Evolutionary conservation across 2,113 vertebrate species (phyloP).

Genomic region (Otocyon megalotis): DNA sequence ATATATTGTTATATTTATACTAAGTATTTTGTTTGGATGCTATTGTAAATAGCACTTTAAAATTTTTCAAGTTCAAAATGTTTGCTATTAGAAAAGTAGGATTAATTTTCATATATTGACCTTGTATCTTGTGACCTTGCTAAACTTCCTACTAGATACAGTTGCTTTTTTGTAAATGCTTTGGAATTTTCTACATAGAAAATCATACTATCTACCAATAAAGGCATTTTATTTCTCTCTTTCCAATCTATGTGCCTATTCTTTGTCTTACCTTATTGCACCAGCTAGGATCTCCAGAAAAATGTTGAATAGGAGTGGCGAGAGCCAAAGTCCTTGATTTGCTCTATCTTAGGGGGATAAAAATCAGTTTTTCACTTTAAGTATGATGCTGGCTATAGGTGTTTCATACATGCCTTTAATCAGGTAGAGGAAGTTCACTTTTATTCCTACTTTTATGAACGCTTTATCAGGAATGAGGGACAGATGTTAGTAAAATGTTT

Average conservation of each 20-base stretch:
- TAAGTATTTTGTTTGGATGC: background rate
- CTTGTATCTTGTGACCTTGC: background rate
- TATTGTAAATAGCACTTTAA: background rate
- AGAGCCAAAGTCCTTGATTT: background rate
- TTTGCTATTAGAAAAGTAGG: background rate
- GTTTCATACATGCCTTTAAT: background rate
- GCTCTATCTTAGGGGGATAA: background rate
- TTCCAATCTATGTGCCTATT: background rate
- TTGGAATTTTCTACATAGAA: background rate
- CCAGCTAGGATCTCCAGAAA: background rate
- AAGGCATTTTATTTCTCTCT: background rate
- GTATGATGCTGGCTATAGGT: background rate
- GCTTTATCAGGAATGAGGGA: background rate
- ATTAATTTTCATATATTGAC: background rate
- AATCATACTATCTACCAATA: background rate
- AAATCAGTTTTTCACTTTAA: background rate
- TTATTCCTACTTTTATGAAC: background rate
- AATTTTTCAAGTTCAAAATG: background rate
- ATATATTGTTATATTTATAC: background rate
- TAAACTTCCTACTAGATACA: background rate
- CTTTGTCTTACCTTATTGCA: background rate
- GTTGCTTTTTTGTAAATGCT: background rate
- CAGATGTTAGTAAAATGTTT: background rate
- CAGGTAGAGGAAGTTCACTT: background rate
- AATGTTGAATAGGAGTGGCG: background rate